phyloP scores from a whole-genome alignment of 1,140 invertebrate genomes.

The Brachionus plicatilis region DNA sequence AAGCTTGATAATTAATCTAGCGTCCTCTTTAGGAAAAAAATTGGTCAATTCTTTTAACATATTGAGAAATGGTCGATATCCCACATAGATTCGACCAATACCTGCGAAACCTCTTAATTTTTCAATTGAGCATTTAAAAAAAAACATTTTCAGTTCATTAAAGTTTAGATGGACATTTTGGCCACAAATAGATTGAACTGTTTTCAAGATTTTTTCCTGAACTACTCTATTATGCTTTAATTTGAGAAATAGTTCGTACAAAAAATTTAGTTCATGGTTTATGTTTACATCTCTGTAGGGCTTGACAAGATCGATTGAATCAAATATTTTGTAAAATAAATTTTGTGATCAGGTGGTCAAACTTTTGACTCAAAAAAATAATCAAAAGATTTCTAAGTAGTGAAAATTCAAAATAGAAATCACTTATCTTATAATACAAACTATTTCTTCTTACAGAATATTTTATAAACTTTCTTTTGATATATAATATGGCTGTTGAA shows the following conservation, averaged over 20 bases:
- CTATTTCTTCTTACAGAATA: too few relatives aligned
- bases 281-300: neutral
- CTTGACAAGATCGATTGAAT: neutral
- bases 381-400: too few relatives aligned
- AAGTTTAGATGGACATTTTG: neutral
- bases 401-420: too few relatives aligned
- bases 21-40: neutral
- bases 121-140: slow-evolving; percentile 12
- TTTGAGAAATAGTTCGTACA: neutral
- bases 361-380: too few relatives aligned
- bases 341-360: too few relatives aligned
- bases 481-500: too few relatives aligned
- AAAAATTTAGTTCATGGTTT: neutral
- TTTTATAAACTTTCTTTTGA: too few relatives aligned
- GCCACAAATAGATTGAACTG: neutral
- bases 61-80: neutral
- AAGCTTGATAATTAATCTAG: neutral
- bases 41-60: neutral
- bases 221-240: neutral
- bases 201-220: neutral
- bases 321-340: slow-evolving; percentile 22
- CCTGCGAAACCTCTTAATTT: neutral
- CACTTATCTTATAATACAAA: too few relatives aligned
- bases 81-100: neutral
- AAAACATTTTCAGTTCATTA: neutral